These are phyloP conservation scores for Terrapene triunguis DNA, from an alignment of 2,113 vertebrate genomes.

Conservation along the genomic window DNA sequence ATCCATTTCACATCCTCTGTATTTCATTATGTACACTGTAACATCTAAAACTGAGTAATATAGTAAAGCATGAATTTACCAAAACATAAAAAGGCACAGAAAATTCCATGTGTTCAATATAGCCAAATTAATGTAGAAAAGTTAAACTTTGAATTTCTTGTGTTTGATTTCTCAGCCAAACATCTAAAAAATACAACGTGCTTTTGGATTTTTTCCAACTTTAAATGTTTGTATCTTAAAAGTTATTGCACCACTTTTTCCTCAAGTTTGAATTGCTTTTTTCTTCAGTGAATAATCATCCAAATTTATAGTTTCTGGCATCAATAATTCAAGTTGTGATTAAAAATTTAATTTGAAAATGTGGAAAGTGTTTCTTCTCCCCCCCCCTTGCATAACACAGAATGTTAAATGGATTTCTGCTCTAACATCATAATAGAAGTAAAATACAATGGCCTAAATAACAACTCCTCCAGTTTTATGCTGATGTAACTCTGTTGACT, in stretches of 20 bases:
- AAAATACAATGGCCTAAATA: not conserved
- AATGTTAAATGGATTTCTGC: not conserved
- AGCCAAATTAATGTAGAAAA: not conserved
- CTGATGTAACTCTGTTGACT: not conserved
- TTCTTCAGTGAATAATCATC: not conserved
- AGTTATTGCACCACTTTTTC: not conserved
- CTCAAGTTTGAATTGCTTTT: not conserved
- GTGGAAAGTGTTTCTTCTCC: not conserved
- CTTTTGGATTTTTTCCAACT: not conserved
- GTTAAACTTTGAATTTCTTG: not conserved
- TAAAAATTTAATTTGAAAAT: not conserved
- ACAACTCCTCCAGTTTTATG: not conserved
- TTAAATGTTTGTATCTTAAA: not conserved
- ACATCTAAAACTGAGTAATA: not conserved
- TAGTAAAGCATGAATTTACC: not conserved
- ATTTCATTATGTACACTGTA: not conserved
- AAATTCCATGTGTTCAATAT: not conserved
- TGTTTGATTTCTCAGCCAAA: not conserved
- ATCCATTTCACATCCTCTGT: not conserved
- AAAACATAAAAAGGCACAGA: not conserved
- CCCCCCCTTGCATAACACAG: not conserved
- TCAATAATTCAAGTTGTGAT: not conserved
- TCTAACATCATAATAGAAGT: not conserved
- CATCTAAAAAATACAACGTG: not conserved
- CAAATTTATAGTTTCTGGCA: not conserved